phyloP scores from a whole-genome alignment of 2,888 invertebrate genomes.

The Apodemia zela region DNA sequence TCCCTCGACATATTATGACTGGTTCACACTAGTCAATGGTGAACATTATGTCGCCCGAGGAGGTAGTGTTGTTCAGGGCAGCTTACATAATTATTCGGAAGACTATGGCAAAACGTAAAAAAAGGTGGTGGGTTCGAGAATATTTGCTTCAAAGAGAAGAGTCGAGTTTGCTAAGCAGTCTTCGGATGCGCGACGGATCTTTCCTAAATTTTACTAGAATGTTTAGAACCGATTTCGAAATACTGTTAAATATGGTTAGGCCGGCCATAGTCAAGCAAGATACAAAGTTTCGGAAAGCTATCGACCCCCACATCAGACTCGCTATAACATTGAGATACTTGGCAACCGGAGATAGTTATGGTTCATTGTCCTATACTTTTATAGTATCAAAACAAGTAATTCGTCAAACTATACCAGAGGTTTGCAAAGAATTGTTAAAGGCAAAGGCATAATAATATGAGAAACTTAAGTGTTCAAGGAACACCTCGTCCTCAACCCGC shows the following conservation, averaged over 20 bases:
- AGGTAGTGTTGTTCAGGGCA: slow-evolving; percentile 21
- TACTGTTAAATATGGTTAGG: slow-evolving; percentile 27
- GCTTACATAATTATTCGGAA: slow-evolving; percentile 25
- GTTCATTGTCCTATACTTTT: too few species aligned
- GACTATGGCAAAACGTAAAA: slow-evolving; percentile 30
- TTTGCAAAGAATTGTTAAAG: too few species aligned
- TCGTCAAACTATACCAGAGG: too few species aligned
- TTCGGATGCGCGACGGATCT: slow-evolving; percentile 29
- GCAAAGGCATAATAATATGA: background rate
- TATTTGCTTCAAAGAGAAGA: background rate
- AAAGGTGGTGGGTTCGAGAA: slow-evolving; percentile 11
- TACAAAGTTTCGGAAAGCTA: background rate
- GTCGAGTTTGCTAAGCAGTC: slow-evolving; percentile 22
- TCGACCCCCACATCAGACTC: too few species aligned
- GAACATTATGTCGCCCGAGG: slow-evolving; percentile 18
- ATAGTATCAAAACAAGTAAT: too few species aligned
- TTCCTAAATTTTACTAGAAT: slow-evolving; percentile 29
- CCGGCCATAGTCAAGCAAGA: slow-evolving; percentile 28
- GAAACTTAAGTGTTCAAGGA: background rate
- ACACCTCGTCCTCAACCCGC: too few species aligned
- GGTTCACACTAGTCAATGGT: slow-evolving; percentile 18
- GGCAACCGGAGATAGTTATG: too few species aligned
- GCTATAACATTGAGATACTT: too few species aligned
- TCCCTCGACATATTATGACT: slow-evolving; percentile 19
- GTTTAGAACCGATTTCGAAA: slow-evolving; percentile 28